Evolutionary conservation across 2,888 invertebrate species (phyloP), one percentile per base, ranked within the genome.

Genomic region (Dugesia japonica): DNA sequence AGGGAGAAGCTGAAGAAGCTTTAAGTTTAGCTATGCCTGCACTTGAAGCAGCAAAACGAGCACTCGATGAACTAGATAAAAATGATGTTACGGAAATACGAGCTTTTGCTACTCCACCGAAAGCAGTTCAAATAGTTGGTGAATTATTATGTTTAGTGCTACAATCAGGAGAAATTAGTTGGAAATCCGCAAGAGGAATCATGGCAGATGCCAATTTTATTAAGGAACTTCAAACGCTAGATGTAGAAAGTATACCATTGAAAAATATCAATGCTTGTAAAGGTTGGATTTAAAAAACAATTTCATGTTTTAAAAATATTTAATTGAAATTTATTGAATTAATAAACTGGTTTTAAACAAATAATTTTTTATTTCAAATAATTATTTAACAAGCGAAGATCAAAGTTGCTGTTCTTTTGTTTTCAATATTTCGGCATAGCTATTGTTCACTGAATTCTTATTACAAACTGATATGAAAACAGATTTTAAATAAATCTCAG

Each of bases 191-290:
- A 28, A 72, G 79, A 79, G 77, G 28, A 0, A 42, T 79, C 0
- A 79, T 79, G 79, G 72, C 79, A n/a, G 79, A 79, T 71, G 74
- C 79, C 27, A 79, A 73, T 38, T 79, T 79, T 71, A 42, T 79
- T 20, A 38, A 42, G 28, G 73, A 27, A 27, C 74, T 79, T 17
- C 78, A 78, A 33, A 42, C 38, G 9, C 56, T 79, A 72, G 78
- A 79, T 42, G 76, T 78, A n/a, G 79, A 79, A 26, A 73, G 42
- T 31, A 78, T 79, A 28, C 71, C 79, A 13, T 26, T 31, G 9
- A 78, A 78, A 72, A 74, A 76, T 31, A 72, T 78, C 26, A 28
- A 75, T 42, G 78, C 71, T 1, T 76, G 77, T 26, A 76, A 74
- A 75, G 71, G 78, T 78, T n/a, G n/a, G n/a, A n/a, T n/a, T n/a